Evolutionary conservation across 2,888 invertebrate species (phyloP).

Genomic region (Lissonota sp.): DNA sequence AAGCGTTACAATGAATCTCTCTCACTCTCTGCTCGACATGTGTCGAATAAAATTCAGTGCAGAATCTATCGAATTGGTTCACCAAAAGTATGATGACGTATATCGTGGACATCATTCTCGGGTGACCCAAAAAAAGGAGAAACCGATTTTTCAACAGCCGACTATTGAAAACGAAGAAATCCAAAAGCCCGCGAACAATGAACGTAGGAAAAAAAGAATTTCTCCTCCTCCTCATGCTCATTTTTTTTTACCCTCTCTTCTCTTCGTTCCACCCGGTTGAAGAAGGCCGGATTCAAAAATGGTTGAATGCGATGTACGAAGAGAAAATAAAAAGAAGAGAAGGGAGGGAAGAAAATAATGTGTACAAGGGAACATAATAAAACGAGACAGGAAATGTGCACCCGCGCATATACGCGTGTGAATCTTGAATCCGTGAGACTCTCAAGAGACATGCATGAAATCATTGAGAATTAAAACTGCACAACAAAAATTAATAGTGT

Average conservation of each 20-base stretch:
- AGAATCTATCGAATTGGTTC: conserved; percentile 11
- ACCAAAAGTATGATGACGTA: not conserved
- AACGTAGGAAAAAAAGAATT: conserved; percentile 64
- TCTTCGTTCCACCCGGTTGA: conserved; percentile 52
- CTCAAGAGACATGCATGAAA: too few species aligned
- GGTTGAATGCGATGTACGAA: conserved; percentile 39
- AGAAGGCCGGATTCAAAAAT: conserved; percentile 66
- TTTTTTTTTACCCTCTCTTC: conserved; percentile 30
- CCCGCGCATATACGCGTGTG: conserved; percentile 58
- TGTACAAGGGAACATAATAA: conserved; percentile 44
- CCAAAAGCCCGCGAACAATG: conserved; percentile 67
- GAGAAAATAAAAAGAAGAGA: conserved; percentile 28
- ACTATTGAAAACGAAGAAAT: conserved; percentile 23
- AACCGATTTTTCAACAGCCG: not conserved
- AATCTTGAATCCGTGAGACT: conserved; percentile 29
- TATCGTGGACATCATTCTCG: not conserved
- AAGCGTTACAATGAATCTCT: not conserved
- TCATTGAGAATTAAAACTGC: too few species aligned
- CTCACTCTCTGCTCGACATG: conserved; percentile 3
- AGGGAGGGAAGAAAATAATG: conserved; percentile 24
- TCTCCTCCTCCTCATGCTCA: conserved; percentile 57
- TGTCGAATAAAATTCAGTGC: conserved; percentile 30
- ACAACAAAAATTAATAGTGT: too few species aligned
- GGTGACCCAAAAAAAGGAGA: conserved; percentile 19
- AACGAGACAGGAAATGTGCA: conserved; percentile 58